Conservation (phyloP, 2,797 vertebrate genomes). For the Pagetopsis macropterus region DNA sequence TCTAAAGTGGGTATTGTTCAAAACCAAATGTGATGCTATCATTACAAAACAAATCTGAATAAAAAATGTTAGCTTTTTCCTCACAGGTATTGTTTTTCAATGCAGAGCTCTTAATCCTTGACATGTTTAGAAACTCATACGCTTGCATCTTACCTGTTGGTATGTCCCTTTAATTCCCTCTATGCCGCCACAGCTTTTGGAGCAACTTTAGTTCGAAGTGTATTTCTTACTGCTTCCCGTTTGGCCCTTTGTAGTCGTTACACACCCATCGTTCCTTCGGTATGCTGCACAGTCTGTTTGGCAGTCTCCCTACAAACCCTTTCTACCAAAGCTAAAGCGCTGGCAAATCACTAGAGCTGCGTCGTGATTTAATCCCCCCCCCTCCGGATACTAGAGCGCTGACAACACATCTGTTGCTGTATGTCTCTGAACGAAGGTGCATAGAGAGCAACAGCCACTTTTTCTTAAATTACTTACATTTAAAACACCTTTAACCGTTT, state of each 20-base stretch:
- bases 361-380: constrained; percentile 77
- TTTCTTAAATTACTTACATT: constrained; percentile 12
- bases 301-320: constrained; percentile 68
- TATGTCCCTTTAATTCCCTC: constrained; percentile 30
- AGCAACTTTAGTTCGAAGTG: constrained; percentile 16
- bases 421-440: constrained; percentile 31
- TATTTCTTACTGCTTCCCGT: constrained; percentile 73
- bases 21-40: not conserved
- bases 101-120: not conserved
- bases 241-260: constrained; percentile 36
- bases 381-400: constrained; percentile 63
- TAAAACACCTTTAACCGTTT: not conserved
- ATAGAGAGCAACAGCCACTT: constrained; percentile 10
- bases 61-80: not conserved
- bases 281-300: constrained; percentile 52
- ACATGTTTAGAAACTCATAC: constrained; percentile 1
- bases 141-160: constrained; percentile 67
- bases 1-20: not conserved
- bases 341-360: constrained; percentile 81
- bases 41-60: not conserved
- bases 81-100: not conserved
- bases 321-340: constrained; percentile 75
- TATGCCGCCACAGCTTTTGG: constrained; percentile 7
- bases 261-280: constrained; percentile 51
- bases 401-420: constrained; percentile 80